phyloP scores from a whole-genome alignment of 2,113 vertebrate genomes.

The Gavia stellata region DNA sequence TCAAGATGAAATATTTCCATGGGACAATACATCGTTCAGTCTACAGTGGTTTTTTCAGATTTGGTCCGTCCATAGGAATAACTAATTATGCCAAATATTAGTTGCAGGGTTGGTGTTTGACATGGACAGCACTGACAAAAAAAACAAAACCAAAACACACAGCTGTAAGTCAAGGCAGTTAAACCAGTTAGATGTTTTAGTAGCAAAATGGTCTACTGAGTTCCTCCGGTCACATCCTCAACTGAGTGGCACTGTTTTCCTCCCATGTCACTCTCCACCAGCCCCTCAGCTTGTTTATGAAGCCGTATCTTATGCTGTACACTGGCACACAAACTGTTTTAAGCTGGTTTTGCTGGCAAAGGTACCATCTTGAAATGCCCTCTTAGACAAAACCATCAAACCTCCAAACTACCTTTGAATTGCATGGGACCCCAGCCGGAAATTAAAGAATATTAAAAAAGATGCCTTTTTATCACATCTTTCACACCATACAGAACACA shows the following conservation, averaged over 20 bases:
- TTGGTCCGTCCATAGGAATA: neutral
- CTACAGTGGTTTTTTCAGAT: neutral
- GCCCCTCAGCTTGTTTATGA: neutral
- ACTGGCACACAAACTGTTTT: neutral
- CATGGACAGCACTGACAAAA: neutral
- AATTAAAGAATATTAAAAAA: neutral
- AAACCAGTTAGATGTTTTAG: neutral
- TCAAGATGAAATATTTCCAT: neutral
- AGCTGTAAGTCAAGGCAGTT: neutral
- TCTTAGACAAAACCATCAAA: neutral
- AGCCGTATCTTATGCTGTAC: fast-evolving
- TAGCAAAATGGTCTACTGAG: neutral
- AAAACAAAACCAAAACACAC: too few relatives aligned
- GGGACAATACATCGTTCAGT: neutral
- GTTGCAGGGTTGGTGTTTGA: neutral
- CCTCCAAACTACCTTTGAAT: neutral
- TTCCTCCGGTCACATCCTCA: neutral
- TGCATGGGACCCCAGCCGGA: neutral
- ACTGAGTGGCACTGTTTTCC: neutral
- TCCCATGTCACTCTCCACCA: neutral
- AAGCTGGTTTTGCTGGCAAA: neutral
- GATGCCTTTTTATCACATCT: neutral
- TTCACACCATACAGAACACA: neutral
- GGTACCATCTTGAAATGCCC: neutral
- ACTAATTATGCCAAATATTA: neutral